Base-by-base conservation (phyloP, 2,113 vertebrate genomes). In the Microcebus lehilahytsara region DNA sequence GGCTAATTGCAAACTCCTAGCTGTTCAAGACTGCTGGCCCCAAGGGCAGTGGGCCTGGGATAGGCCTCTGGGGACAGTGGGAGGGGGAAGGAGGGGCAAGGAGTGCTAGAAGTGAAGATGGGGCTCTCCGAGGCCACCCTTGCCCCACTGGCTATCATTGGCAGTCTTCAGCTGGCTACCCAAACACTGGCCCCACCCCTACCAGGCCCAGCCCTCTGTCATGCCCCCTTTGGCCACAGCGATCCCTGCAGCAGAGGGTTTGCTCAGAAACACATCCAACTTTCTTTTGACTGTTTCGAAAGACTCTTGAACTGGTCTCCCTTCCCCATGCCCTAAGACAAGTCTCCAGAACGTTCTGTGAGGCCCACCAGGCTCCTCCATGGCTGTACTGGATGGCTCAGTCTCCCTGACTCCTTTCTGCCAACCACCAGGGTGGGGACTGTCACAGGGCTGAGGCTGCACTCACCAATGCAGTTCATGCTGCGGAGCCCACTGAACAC, bases 391-490 rank as follows among this genome's bases (percentile, higher is more conserved):
- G 62, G 62, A 64, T 25, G 27, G 62, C 11, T 64, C 27, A 64
- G 9, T 64, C 27, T 64, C 56, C 56, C 23, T 32, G 81, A 10
- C 30, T 40, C 53, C 27, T 20, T 37, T 69, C 19, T n/a, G 46
- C 62, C 62, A 64, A n/a, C 25, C 17, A 30, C 49, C 19, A 5
- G 53, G 66, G 37, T 22, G 49, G 42, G 60, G 27, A 64, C 62
- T 64, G 62, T 64, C 42, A 0, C 1, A 4, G 7, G 80, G 32
- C 10, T 0, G 2, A 17, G 42, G 60, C 51, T 19, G 14, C 77
- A 69, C 99, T 98, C 91, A 99, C 99, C 99, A 91, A 99, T 99
- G 98, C 99, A 99, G 98, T 99, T 99, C 99, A 99, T 99, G 96
- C 95, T 99, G 34, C 97, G 97, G 90, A 99, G 99, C 66, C 99